Base-by-base conservation (phyloP, 2,797 vertebrate genomes). In the Huso huso region DNA sequence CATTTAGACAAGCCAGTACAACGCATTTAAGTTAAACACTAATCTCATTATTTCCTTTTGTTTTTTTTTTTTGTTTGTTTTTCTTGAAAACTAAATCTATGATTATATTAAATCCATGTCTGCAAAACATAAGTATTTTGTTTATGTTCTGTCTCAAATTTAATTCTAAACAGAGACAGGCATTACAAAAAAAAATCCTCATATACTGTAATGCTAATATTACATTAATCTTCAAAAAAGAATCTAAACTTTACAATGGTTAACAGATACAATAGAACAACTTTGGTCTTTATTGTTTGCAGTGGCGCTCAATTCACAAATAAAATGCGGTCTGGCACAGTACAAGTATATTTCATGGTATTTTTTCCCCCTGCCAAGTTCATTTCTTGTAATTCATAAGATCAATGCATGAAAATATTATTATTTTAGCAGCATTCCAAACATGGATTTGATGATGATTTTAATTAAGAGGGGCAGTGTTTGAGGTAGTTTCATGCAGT, bases 341-440 rank as follows among this genome's bases (percentile, higher is more conserved):
- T 65, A 69, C 64, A 61, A 61, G 64, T 70, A 65, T 11, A 8
- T 59, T 75, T 74, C 58, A 66, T 60, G 53, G 11, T 66, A 69
- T 71, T 71, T 71, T 65, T 58, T 55, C 6, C n/a, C 2, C 53
- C 9, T 55, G 53, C 7, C 53, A 55, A 55, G 53, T 10, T 10
- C 6, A 55, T 55, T 55, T n/a, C 6, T 55, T 55, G 3, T 10
- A 55, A 10, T 55, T 37, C 53, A n/a, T 37, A 37, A 4, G 5
- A 37, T 37, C 37, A 37, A 5, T 37, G 4, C 37, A 37, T 37
- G 37, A 37, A 37, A 37, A 37, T 37, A 37, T 37, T 18, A 18
- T 18, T 37, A 37, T 5, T 5, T 37, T 1, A 1, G 0, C 37
- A 37, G 37, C 37, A 37, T 37, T 37, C 37, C 37, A 37, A 37